phyloP scores from a whole-genome alignment of 2,797 vertebrate genomes.

The Macropus fuliginosus region DNA sequence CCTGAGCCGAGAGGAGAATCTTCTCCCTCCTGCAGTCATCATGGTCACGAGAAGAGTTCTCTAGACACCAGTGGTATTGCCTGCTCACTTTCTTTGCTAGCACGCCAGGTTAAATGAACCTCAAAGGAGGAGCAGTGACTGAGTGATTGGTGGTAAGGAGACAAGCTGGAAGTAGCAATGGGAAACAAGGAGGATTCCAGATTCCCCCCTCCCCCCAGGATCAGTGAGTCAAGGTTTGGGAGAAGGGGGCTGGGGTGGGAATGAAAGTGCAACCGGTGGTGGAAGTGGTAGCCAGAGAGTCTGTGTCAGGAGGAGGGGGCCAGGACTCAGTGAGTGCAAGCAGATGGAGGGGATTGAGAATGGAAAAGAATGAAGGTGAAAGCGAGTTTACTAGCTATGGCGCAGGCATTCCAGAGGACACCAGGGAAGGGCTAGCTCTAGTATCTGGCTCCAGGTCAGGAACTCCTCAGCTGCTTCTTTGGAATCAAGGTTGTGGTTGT shows the following conservation, averaged over 20 bases:
- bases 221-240: neutral
- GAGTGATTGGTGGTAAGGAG: neutral
- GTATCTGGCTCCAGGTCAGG: neutral
- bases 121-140: neutral
- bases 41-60: constrained; percentile 71
- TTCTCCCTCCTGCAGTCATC: constrained; percentile 75
- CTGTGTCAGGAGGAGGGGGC: neutral
- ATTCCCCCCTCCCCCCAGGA: neutral
- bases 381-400: neutral
- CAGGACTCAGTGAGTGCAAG: neutral
- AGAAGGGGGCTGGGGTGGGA: neutral
- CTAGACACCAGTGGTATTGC: constrained; percentile 75
- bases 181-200: neutral
- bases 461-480: constrained; percentile 9
- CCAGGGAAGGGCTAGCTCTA: neutral
- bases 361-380: neutral
- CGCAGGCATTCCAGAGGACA: neutral
- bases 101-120: constrained; percentile 57
- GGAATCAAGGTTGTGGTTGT: constrained; percentile 28
- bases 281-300: neutral
- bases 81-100: constrained; percentile 83
- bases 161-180: neutral
- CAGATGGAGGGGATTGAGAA: neutral
- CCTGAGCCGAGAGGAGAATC: constrained; percentile 80
- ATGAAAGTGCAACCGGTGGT: neutral